A percentile compares a stretch with the other conserved stretches of the same genome.
Conservation (phyloP, 2,888 invertebrate species). For the Dryobotodes eremita region DNA sequence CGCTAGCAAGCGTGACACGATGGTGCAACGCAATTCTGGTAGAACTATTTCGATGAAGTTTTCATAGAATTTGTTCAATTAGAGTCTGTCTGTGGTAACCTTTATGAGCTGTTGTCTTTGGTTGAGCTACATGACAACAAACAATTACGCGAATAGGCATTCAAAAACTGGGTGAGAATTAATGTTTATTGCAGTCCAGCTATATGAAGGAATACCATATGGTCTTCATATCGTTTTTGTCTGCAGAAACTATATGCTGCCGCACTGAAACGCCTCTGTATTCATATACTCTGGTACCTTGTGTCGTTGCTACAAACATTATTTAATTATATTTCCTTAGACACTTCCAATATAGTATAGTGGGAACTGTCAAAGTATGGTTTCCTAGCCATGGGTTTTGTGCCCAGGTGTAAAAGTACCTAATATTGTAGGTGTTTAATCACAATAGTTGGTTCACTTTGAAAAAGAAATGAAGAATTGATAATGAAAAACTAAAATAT, state of each 20-base stretch:
- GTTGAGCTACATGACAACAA: background rate
- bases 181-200: constrained; percentile 85
- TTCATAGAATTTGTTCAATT: too few species aligned
- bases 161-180: background rate
- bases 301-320: constrained; percentile 83
- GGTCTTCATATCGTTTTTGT: constrained; percentile 88
- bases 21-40: too few species aligned
- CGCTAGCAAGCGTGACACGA: too few species aligned
- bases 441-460: background rate
- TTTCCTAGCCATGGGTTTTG: background rate
- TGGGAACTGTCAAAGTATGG: background rate
- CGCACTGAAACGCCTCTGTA: constrained; percentile 76
- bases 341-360: background rate
- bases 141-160: background rate
- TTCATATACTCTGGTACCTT: constrained; percentile 74
- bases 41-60: too few species aligned
- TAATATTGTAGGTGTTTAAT: background rate
- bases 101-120: background rate
- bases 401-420: background rate
- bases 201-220: constrained; percentile 82
- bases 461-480: too few species aligned
- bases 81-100: too few species aligned
- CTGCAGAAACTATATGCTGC: constrained; percentile 85
- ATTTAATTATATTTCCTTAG: background rate
- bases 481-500: background rate